Percentiles rank a stretch among this genome's conserved stretches.
Conservation (phyloP, 2,888 invertebrate genomes). For the Trachelus troglodyta region DNA sequence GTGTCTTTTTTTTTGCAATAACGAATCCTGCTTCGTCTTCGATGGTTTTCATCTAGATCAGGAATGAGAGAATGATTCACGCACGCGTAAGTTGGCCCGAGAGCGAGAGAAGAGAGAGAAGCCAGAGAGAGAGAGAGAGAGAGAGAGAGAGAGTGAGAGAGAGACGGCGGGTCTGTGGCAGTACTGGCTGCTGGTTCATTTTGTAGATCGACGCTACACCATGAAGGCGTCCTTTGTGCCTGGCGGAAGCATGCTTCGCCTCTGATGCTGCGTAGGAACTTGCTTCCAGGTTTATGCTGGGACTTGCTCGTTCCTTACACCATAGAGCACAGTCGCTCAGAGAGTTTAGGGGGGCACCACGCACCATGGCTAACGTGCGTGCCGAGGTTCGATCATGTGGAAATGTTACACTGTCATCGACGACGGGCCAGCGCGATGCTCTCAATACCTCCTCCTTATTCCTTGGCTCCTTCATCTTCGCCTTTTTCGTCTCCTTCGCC, state of each 20-base stretch:
- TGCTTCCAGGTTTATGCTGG: slow-evolving; percentile 11
- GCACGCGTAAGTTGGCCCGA: slow-evolving; percentile 9
- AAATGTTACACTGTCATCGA: slow-evolving; percentile 37
- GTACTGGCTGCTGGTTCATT: background rate
- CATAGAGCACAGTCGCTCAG: slow-evolving; percentile 4
- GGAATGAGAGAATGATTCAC: slow-evolving; percentile 25
- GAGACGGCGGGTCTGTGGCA: background rate
- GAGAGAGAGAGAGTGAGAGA: background rate
- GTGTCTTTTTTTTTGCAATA: too few relatives aligned
- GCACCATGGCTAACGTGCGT: slow-evolving; percentile 28
- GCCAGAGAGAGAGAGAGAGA: too few relatives aligned
- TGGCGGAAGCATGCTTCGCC: slow-evolving; percentile 60
- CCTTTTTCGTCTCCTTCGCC: too few relatives aligned
- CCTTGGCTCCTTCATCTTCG: too few relatives aligned
- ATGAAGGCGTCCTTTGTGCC: slow-evolving; percentile 61
- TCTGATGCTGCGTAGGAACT: slow-evolving; percentile 45
- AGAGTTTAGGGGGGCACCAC: slow-evolving; percentile 20
- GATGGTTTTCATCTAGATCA: too few relatives aligned
- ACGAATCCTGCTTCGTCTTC: too few relatives aligned
- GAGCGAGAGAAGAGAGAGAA: background rate
- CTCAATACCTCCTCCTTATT: background rate
- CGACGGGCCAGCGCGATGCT: background rate
- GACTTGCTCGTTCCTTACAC: slow-evolving; percentile 13
- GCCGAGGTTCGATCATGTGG: slow-evolving; percentile 28
- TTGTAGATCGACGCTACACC: slow-evolving; percentile 20